Evolutionary conservation across 23 tunicate species (phyloP).

Genomic region (Ciona savignyi): DNA sequence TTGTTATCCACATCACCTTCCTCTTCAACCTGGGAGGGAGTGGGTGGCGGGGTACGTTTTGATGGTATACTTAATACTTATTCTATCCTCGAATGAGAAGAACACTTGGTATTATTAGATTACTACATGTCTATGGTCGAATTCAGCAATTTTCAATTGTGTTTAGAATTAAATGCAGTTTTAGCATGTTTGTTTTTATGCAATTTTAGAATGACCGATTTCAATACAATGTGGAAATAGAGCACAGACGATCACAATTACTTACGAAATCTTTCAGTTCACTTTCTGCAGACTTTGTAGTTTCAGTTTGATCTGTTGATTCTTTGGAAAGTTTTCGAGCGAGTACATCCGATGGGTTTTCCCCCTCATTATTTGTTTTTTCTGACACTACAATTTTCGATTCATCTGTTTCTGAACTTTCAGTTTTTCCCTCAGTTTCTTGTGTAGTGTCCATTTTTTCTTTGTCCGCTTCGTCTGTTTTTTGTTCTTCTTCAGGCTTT

Average conservation of each 20-base stretch:
- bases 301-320: neutral
- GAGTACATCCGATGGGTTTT: slow-evolving; percentile 50
- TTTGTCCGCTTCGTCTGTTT: slow-evolving; percentile 6
- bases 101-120: no score
- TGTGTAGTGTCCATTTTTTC: neutral
- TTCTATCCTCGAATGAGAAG: no score
- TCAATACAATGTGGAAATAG: no score
- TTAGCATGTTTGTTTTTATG: no score
- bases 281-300: neutral
- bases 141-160: no score
- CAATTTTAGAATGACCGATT: no score
- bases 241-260: neutral
- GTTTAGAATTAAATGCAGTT: no score
- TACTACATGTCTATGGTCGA: no score
- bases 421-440: slow-evolving; percentile 12
- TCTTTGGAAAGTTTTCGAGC: slow-evolving; percentile 37
- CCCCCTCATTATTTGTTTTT: slow-evolving; percentile 13
- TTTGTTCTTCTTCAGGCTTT: slow-evolving; percentile 9
- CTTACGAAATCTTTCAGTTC: slow-evolving; percentile 44
- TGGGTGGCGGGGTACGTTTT: no score
- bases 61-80: no score
- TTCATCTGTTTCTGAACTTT: neutral
- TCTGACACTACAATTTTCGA: neutral
- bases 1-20: slow-evolving; percentile 85
- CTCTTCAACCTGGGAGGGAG: slow-evolving; percentile 59